These are phyloP conservation scores for Pachyuromys duprasi DNA, from an alignment of 2,797 vertebrate genomes.

Conservation along the genomic window DNA sequence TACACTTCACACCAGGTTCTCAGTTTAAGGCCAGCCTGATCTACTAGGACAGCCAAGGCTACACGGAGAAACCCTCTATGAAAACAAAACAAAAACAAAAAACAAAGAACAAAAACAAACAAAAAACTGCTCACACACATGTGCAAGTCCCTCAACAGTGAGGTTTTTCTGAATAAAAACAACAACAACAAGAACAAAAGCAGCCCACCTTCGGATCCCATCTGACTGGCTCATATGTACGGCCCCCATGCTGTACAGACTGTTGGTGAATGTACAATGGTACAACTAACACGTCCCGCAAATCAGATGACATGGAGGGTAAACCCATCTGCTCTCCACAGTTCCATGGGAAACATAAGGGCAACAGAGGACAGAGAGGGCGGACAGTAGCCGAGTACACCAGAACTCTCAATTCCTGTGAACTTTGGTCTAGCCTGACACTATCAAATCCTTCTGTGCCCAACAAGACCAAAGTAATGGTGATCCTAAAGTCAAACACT, in stretches of 20 bases:
- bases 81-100: too few species aligned
- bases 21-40: too few species aligned
- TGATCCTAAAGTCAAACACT: conserved; percentile 3
- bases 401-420: neutral
- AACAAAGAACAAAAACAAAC: too few species aligned
- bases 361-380: neutral
- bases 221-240: neutral
- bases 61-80: too few species aligned
- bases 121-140: neutral
- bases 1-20: neutral
- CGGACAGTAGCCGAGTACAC: neutral
- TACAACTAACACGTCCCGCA: neutral
- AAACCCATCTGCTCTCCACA: neutral
- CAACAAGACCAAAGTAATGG: neutral
- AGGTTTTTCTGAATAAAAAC: conserved; percentile 45
- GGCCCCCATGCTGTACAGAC: neutral
- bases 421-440: neutral
- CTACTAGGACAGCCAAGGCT: too few species aligned
- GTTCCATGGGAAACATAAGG: conserved; percentile 8
- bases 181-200: neutral
- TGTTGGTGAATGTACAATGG: neutral
- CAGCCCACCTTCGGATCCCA: neutral
- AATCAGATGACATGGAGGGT: neutral
- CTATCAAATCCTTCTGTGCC: neutral
- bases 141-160: neutral